Percentiles rank a stretch among this genome's conserved stretches.
Evolutionary conservation across 2,888 invertebrate species (phyloP).

Genomic region (Acleris laterana): DNA sequence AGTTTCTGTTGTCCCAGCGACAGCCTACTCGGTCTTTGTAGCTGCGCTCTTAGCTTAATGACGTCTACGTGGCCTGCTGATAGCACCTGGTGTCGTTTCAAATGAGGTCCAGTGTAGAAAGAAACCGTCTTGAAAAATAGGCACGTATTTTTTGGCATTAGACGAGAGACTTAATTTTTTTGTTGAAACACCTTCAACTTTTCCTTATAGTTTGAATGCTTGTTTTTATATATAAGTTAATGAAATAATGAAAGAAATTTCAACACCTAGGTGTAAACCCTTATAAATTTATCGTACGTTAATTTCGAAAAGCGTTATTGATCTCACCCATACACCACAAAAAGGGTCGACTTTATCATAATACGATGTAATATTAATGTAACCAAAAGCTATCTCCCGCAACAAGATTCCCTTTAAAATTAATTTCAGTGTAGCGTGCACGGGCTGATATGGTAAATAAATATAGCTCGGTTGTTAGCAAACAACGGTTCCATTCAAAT

Average conservation of each 20-base stretch:
- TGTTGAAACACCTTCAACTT: no score
- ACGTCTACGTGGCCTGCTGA: background rate
- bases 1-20: no score
- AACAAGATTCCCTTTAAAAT: constrained; percentile 6
- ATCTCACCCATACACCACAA: background rate
- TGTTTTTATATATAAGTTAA: no score
- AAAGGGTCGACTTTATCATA: background rate
- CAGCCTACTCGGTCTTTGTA: constrained; percentile 12
- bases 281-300: no score
- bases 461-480: constrained; percentile 20
- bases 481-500: constrained; percentile 19
- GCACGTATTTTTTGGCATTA: no score
- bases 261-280: no score
- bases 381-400: constrained; percentile 6
- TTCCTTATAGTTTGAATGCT: no score
- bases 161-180: no score
- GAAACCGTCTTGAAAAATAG: no score
- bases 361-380: background rate
- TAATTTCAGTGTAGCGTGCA: constrained; percentile 13
- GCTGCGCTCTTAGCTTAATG: constrained; percentile 42
- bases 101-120: background rate
- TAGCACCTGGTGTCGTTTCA: constrained; percentile 5
- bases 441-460: constrained; percentile 12
- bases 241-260: no score
- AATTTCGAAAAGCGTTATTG: background rate